Conservation (phyloP, 2,113 vertebrate species). For the Sylvicapra grimmia region DNA sequence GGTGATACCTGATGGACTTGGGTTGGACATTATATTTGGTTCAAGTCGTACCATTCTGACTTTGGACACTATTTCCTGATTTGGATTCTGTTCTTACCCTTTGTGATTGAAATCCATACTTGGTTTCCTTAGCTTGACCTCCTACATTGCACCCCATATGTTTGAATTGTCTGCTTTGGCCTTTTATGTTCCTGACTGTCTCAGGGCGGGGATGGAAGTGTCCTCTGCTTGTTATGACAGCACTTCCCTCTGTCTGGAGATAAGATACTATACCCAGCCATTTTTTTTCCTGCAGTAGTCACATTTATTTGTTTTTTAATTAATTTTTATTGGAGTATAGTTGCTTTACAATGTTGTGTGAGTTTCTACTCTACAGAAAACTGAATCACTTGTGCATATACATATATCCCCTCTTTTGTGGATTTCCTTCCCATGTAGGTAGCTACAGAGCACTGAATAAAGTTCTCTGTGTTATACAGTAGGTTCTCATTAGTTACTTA, state of each 20-base stretch:
- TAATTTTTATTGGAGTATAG: background rate
- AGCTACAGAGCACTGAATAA: background rate
- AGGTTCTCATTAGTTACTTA: background rate
- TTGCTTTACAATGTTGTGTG: background rate
- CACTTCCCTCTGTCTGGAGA: background rate
- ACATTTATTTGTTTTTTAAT: background rate
- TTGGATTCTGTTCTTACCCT: background rate
- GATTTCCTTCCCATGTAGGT: background rate
- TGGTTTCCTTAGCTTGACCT: background rate
- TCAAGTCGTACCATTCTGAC: background rate
- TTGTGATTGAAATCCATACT: background rate
- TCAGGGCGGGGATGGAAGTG: background rate
- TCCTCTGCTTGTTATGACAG: background rate
- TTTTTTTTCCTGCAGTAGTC: background rate
- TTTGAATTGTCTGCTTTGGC: background rate
- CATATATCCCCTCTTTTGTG: background rate
- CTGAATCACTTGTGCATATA: background rate
- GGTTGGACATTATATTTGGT: background rate
- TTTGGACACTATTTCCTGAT: background rate
- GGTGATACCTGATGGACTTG: background rate
- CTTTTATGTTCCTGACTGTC: background rate
- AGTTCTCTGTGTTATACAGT: background rate
- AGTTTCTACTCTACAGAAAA: background rate
- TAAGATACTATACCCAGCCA: background rate
- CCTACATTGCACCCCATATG: background rate